These are phyloP conservation scores for Apantesis nais DNA, from an alignment of 2,888 invertebrate species.

Conservation along the genomic window DNA sequence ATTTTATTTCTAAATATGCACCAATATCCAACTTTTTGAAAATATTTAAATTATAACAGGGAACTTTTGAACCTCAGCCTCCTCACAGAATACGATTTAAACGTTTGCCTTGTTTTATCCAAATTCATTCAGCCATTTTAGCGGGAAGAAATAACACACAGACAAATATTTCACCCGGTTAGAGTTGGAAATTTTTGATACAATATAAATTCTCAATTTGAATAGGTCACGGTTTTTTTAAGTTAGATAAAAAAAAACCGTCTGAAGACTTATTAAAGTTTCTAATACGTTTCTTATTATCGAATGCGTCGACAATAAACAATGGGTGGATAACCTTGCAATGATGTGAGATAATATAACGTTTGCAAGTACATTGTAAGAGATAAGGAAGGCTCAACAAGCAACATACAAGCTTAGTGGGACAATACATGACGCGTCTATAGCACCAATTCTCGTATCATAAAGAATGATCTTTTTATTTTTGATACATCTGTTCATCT, in stretches of 20 bases:
- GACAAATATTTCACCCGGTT: not conserved
- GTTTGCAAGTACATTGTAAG: constrained; percentile 42
- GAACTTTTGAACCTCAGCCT: no score
- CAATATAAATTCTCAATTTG: not conserved
- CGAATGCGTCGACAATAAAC: constrained; percentile 71
- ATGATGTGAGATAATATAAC: constrained; percentile 60
- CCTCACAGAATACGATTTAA: no score
- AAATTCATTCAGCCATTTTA: no score
- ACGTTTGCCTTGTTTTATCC: no score
- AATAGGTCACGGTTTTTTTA: not conserved
- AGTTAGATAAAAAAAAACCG: constrained; percentile 32
- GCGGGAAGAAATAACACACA: not conserved
- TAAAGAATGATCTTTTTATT: not conserved
- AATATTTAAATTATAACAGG: no score
- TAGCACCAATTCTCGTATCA: not conserved
- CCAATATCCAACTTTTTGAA: not conserved
- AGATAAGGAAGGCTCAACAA: constrained; percentile 57
- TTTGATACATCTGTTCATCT: not conserved
- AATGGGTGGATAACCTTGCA: constrained; percentile 73
- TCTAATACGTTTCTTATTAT: constrained; percentile 52
- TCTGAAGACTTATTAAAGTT: constrained; percentile 27
- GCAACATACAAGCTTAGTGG: constrained; percentile 45
- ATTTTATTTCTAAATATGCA: not conserved
- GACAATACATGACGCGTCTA: constrained; percentile 10
- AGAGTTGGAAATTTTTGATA: not conserved